Percentiles rank a stretch among this genome's conserved stretches.
These are phyloP conservation scores for Phyllostomus discolor DNA, from an alignment of 2,113 vertebrate species.

Conservation along the genomic window DNA sequence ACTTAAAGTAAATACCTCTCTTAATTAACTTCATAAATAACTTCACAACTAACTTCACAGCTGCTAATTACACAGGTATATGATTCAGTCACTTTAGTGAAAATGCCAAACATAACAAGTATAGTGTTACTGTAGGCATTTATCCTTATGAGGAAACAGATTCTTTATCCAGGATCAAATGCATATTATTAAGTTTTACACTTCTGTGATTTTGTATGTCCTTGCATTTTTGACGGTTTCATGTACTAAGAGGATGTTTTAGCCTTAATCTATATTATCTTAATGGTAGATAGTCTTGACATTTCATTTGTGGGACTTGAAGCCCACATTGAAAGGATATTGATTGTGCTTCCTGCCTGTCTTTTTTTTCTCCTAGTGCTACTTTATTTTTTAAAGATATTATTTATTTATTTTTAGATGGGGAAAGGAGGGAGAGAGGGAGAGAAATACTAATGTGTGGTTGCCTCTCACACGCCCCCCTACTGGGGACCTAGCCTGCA, in stretches of 20 bases:
- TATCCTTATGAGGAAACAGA: neutral
- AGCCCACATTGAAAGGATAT: neutral
- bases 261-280: neutral
- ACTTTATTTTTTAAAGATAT: too few species aligned
- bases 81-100: neutral
- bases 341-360: neutral
- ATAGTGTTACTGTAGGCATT: neutral
- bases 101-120: neutral
- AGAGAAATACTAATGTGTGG: too few species aligned
- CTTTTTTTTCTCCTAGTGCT: neutral
- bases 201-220: neutral
- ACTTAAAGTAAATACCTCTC: neutral
- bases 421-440: too few species aligned
- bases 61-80: neutral
- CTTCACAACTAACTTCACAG: neutral
- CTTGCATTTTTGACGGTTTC: neutral
- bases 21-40: neutral
- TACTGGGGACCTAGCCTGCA: too few species aligned
- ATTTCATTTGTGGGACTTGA: slow-evolving; percentile 13
- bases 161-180: neutral
- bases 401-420: too few species aligned
- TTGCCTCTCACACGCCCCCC: too few species aligned
- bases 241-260: neutral
- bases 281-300: neutral
- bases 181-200: neutral